Conservation (phyloP, 2,888 invertebrate genomes). For the Pseudanteris insignis region DNA sequence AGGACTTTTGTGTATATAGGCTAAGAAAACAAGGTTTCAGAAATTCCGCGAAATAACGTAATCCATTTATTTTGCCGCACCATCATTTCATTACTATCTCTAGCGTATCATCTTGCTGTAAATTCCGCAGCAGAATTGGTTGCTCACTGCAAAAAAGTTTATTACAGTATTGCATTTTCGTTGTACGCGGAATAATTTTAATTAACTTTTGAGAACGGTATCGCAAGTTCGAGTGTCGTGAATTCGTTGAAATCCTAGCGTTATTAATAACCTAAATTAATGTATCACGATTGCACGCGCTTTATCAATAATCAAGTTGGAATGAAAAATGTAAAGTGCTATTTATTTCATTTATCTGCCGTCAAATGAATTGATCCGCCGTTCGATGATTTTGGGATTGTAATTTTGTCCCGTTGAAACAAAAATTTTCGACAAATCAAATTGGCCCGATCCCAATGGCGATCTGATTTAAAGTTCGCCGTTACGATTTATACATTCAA, state of each 20-base stretch:
- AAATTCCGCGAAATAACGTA: conserved; percentile 5
- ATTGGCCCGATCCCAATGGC: conserved; percentile 3
- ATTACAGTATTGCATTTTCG: conserved; percentile 12
- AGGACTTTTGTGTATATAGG: conserved; percentile 2
- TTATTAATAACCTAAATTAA: conserved; percentile 3
- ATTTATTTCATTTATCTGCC: conserved; percentile 6
- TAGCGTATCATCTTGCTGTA: conserved; percentile 12
- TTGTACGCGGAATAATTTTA: conserved; percentile 7
- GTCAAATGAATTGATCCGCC: not conserved
- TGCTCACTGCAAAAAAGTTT: conserved; percentile 1
- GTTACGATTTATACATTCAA: not conserved
- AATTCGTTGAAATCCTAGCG: conserved; percentile 3
- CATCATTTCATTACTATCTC: conserved; percentile 23
- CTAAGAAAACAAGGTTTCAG: conserved; percentile 6
- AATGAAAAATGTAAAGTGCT: conserved; percentile 3
- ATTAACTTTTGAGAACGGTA: conserved; percentile 19
- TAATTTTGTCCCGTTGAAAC: conserved; percentile 6
- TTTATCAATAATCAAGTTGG: conserved; percentile 6
- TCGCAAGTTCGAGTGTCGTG: conserved; percentile 6
- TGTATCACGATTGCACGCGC: conserved; percentile 4
- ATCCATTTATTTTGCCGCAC: conserved; percentile 15
- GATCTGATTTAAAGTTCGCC: conserved; percentile 1
- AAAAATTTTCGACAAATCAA: conserved; percentile 4
- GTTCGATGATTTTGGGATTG: not conserved
- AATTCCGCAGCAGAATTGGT: conserved; percentile 7